These are phyloP conservation scores for Syrphus vitripennis DNA, from an alignment of 2,888 invertebrate species.

Conservation along the genomic window DNA sequence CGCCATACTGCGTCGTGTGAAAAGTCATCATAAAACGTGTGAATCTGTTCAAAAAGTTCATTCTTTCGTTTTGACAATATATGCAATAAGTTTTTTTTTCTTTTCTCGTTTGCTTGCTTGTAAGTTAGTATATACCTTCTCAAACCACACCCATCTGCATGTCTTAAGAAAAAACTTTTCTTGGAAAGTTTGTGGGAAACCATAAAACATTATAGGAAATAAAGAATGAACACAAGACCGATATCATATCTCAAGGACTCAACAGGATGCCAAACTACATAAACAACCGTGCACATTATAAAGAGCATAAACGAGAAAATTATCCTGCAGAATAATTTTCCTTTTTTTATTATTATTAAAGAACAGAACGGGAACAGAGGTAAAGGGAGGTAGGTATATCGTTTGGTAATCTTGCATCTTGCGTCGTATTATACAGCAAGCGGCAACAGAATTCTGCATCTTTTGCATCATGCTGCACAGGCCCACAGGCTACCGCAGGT, in stretches of 20 bases:
- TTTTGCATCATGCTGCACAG: constrained; percentile 22
- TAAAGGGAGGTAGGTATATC: constrained; percentile 18
- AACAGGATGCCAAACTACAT: constrained; percentile 56
- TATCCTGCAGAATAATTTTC: constrained; percentile 23
- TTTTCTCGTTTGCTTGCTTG: background rate
- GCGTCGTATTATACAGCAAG: background rate
- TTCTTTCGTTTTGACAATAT: background rate
- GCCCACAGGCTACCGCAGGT: constrained; percentile 63
- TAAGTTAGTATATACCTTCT: background rate
- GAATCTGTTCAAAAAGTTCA: background rate
- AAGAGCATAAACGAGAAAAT: constrained; percentile 56
- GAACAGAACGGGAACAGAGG: background rate
- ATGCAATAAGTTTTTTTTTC: background rate
- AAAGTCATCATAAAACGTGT: background rate
- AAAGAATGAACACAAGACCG: constrained; percentile 44
- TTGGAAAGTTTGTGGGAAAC: constrained; percentile 42
- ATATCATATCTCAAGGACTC: constrained; percentile 64
- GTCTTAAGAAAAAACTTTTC: constrained; percentile 5
- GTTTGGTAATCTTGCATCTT: constrained; percentile 22
- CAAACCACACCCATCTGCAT: background rate
- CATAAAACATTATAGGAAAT: constrained; percentile 56
- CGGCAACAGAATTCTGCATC: constrained; percentile 23
- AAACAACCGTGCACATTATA: constrained; percentile 59
- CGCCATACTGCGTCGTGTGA: background rate
- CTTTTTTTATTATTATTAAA: too few species aligned